Evolutionary conservation across 2,797 vertebrate genomes (phyloP), one percentile per base, ranked within the genome.

Genomic region (Falco cherrug): DNA sequence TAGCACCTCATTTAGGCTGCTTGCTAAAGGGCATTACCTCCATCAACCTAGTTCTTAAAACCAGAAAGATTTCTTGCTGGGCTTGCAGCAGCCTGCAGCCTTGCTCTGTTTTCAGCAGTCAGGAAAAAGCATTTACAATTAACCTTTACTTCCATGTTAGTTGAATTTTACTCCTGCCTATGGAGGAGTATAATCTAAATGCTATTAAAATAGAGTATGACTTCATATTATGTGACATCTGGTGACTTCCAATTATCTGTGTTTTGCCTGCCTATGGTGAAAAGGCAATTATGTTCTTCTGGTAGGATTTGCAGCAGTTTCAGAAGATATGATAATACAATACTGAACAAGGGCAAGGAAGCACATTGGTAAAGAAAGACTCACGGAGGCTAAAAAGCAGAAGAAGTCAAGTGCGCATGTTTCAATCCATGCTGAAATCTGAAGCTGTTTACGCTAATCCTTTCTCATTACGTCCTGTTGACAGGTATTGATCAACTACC

Each of bases 61-160:
- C 94, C 91, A 95, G 93, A 90, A 96, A 92, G 96, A 98, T 97
- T 95, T 94, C 94, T 97, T 98, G 97, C 98, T 98, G 97, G 95
- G 96, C 97, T 95, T 97, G 97, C 96, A 98, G 97, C 98, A 98
- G 97, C 95, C 97, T 97, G 95, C 92, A 94, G 90, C 82, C 95
- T 95, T 95, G 96, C 97, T 98, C 97, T 97, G 97, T 98, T 98
- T 98, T 98, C 97, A 98, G 97, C 97, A 97, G 93, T 92, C 90
- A 96, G 92, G 90, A 93, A 82, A 90, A 89, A 93, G 81, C 92
- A 87, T 95, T 93, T 94, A 93, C 91, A 96, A 95, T 96, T 97
- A 95, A 97, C 96, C 96, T 97, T 96, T 96, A 95, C 95, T 96
- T 97, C 87, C 71, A 82, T 35, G 64, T 94, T 95, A 84, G 96